Evolutionary conservation across 2,797 vertebrate species (phyloP).

Genomic region (Xiphorhynchus erythropygius): DNA sequence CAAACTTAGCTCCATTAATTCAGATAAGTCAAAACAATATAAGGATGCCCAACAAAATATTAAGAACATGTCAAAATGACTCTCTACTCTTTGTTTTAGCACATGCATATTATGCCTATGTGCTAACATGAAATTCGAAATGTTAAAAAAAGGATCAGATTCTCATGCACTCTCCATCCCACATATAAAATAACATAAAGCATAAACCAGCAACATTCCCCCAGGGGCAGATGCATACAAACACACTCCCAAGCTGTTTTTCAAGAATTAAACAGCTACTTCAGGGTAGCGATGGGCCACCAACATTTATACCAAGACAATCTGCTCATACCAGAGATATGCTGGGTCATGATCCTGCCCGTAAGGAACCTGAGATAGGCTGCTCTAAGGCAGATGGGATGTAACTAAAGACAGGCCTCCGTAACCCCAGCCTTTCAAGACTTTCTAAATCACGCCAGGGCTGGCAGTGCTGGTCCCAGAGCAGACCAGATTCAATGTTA

Average conservation of each 20-base stretch:
- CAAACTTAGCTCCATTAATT: not conserved
- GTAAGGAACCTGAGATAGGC: not conserved
- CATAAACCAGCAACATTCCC: not conserved
- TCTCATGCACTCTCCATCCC: not conserved
- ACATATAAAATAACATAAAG: not conserved
- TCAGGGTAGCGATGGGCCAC: not conserved
- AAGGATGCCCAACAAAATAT: not conserved
- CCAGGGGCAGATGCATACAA: not conserved
- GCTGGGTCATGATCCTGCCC: not conserved
- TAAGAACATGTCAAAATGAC: not conserved
- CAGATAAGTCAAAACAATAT: not conserved
- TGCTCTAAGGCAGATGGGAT: not conserved
- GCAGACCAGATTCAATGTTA: not conserved
- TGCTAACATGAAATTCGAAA: not conserved
- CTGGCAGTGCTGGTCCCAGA: accelerated
- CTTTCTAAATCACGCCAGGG: conserved; percentile 25
- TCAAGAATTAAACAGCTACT: not conserved
- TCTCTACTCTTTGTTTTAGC: not conserved
- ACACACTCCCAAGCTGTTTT: not conserved
- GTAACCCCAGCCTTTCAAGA: not conserved
- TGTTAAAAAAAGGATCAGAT: not conserved
- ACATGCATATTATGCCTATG: not conserved
- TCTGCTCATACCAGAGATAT: not conserved
- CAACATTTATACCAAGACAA: not conserved
- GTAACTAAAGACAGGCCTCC: not conserved